phyloP scores from a whole-genome alignment of 2,113 vertebrate genomes.

The Hippocampus zosterae region DNA sequence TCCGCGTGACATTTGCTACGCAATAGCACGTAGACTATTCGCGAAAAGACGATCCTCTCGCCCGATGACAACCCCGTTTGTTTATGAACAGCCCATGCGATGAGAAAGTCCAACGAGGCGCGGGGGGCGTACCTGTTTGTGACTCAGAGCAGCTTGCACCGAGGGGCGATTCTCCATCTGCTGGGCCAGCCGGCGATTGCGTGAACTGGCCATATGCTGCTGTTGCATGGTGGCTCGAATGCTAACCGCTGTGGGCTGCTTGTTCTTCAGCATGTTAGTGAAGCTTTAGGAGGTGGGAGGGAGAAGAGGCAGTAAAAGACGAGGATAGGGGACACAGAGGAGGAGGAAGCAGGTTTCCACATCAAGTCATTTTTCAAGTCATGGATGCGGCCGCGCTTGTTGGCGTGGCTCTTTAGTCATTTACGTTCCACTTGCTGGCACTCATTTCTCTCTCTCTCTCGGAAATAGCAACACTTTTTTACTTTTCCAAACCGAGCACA shows the following conservation, averaged over 20 bases:
- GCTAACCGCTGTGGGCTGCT: slow-evolving; percentile 93
- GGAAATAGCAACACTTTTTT: slow-evolving; percentile 26
- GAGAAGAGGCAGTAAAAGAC: slow-evolving; percentile 70
- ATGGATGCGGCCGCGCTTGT: slow-evolving; percentile 50
- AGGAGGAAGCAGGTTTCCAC: slow-evolving; percentile 72
- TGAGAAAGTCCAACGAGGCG: neutral
- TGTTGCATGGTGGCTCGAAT: slow-evolving; percentile 98
- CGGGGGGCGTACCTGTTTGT: slow-evolving; percentile 83
- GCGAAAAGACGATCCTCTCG: no score
- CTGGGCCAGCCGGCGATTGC: slow-evolving; percentile 96
- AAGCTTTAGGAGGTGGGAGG: slow-evolving; percentile 94
- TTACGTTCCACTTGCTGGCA: slow-evolving; percentile 34
- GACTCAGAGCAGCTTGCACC: slow-evolving; percentile 93
- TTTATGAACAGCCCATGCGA: no score
- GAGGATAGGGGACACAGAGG: slow-evolving; percentile 57
- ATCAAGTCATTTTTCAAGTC: slow-evolving; percentile 71
- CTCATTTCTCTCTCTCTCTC: slow-evolving; percentile 61
- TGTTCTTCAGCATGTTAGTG: slow-evolving; percentile 99
- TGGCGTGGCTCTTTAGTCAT: slow-evolving; percentile 34
- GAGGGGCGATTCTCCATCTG: slow-evolving; percentile 99
- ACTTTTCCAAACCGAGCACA: slow-evolving; percentile 29
- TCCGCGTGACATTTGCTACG: no score
- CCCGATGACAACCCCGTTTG: no score
- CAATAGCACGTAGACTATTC: no score
- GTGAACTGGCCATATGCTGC: slow-evolving; percentile 94